Conservation (phyloP, 2,797 vertebrate genomes). For the Enteromius unitaeniatus region DNA sequence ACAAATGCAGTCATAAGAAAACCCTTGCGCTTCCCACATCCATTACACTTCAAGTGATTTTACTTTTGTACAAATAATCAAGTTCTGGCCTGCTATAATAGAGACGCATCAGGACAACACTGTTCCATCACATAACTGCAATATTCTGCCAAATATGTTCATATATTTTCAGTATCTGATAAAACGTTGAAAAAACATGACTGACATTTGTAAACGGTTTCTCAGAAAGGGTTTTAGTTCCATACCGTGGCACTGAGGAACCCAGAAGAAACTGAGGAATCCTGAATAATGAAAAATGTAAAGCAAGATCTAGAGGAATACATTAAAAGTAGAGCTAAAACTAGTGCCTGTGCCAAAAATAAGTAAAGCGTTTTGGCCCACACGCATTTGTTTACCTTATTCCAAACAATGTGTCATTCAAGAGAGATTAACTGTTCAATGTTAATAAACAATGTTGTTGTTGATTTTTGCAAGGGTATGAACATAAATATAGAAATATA, state of each 20-base stretch:
- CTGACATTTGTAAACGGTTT: background rate
- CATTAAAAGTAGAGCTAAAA: background rate
- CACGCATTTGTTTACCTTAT: background rate
- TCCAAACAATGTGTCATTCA: conserved; percentile 26
- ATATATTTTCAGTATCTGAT: conserved; percentile 26
- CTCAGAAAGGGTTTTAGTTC: background rate
- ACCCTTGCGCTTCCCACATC: conserved; percentile 4
- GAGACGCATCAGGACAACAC: conserved; percentile 7
- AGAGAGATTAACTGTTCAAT: background rate
- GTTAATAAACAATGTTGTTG: background rate
- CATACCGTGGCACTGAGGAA: background rate
- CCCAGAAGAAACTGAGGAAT: background rate
- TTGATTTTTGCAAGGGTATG: no score
- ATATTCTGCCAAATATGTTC: conserved; percentile 30
- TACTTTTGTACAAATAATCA: conserved; percentile 6
- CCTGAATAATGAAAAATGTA: background rate
- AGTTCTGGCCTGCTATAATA: conserved; percentile 16
- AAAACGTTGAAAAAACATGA: background rate
- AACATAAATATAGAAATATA: no score
- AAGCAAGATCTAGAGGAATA: background rate
- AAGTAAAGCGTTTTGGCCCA: no score
- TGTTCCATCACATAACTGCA: conserved; percentile 31
- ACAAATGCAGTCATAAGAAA: conserved; percentile 1
- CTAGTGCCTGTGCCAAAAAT: background rate
- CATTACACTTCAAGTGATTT: conserved; percentile 23